Base-by-base conservation (phyloP, 2,113 vertebrate species). In the Dasyornis broadbenti region DNA sequence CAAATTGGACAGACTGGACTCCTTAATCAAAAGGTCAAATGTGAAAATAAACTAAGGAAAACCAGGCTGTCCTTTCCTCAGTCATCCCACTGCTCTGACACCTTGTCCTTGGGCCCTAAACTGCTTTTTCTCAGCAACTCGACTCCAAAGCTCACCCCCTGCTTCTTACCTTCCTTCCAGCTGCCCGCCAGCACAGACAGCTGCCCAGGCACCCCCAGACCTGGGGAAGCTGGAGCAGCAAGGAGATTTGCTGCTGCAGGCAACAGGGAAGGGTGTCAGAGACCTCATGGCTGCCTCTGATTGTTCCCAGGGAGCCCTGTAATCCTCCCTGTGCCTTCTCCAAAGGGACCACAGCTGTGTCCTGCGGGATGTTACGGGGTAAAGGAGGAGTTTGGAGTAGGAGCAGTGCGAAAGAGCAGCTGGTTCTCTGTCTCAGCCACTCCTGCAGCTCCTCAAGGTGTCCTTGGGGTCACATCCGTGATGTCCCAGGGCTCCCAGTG, bases 21-120 rank as follows among this genome's bases (percentile, higher is more conserved):
- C 77, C 73, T 77, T 40, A 81, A 86, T 28, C 76, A 61, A 96
- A 93, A 93, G 83, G 90, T 82, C 93, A 92, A 59, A 92, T 45
- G 65, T 81, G 86, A 96, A 89, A 96, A 92, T 83, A 95, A 89
- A 81, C 56, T 12, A 72, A 78, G 71, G 53, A 69, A 95, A 93
- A 83, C 12, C 37, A 56, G 44, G 61, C 45, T 93, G 77, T 35
- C 80, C 88, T 81, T 90, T 84, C 56, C 65, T 81, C 86, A 40
- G 64, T 52, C 42, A 80, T 56, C 22, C 0, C 47, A n/a, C n/a
- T 56, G 47, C 82, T 68, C 93, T 78, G 60, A 78, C 53, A 94
- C 65, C 80, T 81, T 40, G 2, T 39, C 75, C 57, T 76, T 37
- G 42, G 86, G 60, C 44, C 49, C 69, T 13, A 28, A 78, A 16